phyloP scores from a whole-genome alignment of 2,888 invertebrate species.

The Caenorhabditis macrosperma region DNA sequence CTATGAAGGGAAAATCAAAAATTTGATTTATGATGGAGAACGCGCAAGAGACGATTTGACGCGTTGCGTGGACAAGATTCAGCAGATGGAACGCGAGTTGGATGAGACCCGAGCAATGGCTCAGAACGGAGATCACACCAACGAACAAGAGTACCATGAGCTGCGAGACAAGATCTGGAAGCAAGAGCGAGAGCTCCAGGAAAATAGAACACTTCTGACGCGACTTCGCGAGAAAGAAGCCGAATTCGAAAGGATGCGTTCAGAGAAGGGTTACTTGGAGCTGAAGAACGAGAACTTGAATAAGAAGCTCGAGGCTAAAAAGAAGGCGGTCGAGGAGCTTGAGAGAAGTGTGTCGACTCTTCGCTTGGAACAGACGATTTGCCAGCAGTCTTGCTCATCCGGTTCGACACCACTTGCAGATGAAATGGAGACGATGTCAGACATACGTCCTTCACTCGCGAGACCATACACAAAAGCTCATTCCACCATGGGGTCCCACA shows the following conservation, averaged over 20 bases:
- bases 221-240: slow-evolving; percentile 52
- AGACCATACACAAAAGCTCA: slow-evolving; percentile 64
- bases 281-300: slow-evolving; percentile 64
- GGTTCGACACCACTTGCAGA: slow-evolving; percentile 70
- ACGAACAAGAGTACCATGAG: slow-evolving; percentile 47
- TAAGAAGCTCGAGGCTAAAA: slow-evolving; percentile 63
- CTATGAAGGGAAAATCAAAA: slow-evolving; percentile 42
- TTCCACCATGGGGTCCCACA: slow-evolving; percentile 51
- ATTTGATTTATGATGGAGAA: slow-evolving; percentile 48
- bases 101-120: slow-evolving; percentile 26
- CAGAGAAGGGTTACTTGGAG: slow-evolving; percentile 63
- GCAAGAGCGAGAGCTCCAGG: slow-evolving; percentile 58
- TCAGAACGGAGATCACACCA: slow-evolving; percentile 35
- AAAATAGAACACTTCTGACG: slow-evolving; percentile 36
- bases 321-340: slow-evolving; percentile 61
- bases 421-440: slow-evolving; percentile 65
- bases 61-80: slow-evolving; percentile 39
- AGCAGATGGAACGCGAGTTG: slow-evolving; percentile 42
- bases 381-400: slow-evolving; percentile 70
- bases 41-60: slow-evolving; percentile 45
- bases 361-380: slow-evolving; percentile 62
- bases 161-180: slow-evolving; percentile 55
- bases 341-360: slow-evolving; percentile 60
- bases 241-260: slow-evolving; percentile 56
- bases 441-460: slow-evolving; percentile 43